phyloP scores from a whole-genome alignment of 2,797 vertebrate genomes.

The Scomberomorus guttatus region DNA sequence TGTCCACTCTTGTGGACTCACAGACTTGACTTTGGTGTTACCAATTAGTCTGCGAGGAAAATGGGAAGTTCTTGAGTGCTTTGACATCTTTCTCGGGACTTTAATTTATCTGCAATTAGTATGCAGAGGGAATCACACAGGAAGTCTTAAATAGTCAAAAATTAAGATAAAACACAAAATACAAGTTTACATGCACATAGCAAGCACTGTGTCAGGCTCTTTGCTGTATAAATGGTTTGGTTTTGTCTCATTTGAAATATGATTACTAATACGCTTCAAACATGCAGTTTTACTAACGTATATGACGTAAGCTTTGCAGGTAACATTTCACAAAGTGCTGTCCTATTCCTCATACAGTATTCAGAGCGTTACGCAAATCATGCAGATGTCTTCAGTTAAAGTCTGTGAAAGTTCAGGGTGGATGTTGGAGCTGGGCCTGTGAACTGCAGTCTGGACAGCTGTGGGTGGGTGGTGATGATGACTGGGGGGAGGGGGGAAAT shows the following conservation, averaged over 20 bases:
- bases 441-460: slow-evolving; percentile 28
- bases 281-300: neutral
- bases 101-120: neutral
- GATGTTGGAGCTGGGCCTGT: slow-evolving; percentile 40
- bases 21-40: neutral
- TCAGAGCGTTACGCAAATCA: neutral
- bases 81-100: neutral
- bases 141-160: slow-evolving; percentile 29
- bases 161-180: slow-evolving; percentile 1
- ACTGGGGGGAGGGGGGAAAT: slow-evolving; percentile 13
- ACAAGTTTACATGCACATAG: slow-evolving; percentile 36
- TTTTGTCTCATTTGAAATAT: slow-evolving; percentile 13
- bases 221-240: slow-evolving; percentile 13
- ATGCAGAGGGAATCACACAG: neutral
- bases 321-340: slow-evolving; percentile 10
- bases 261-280: slow-evolving; percentile 15
- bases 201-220: slow-evolving; percentile 9
- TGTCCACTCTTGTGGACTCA: slow-evolving; percentile 14
- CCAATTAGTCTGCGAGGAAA: neutral
- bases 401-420: slow-evolving; percentile 32
- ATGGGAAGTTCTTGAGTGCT: neutral
- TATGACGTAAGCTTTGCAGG: neutral
- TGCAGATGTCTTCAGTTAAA: neutral
- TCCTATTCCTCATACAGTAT: neutral
- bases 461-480: slow-evolving; percentile 28